phyloP scores from a whole-genome alignment of 2,888 invertebrate species.

The Nebria brevicollis region DNA sequence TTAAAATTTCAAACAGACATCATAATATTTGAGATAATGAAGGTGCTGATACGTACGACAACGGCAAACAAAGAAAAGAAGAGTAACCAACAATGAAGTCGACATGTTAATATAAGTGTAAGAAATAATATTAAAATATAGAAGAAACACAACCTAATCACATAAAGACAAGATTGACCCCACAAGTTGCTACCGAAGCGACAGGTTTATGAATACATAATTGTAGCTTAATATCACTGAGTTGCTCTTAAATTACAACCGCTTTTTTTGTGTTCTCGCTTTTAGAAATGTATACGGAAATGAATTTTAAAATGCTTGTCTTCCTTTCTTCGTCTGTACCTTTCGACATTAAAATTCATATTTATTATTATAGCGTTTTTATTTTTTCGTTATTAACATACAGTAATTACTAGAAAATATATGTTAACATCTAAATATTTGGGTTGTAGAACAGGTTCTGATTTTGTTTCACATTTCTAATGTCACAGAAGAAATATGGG shows the following conservation, averaged over 20 bases:
- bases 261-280: conserved; percentile 14
- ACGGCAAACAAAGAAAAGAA: not conserved
- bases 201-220: conserved; percentile 44
- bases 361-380: conserved; percentile 7
- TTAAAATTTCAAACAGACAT: not conserved
- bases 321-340: not conserved
- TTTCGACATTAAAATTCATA: not conserved
- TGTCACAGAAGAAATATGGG: not conserved
- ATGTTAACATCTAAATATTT: conserved; percentile 18
- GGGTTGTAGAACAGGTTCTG: not conserved
- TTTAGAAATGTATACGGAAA: conserved; percentile 27
- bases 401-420: conserved; percentile 10
- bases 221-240: conserved; percentile 24
- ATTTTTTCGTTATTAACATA: conserved; percentile 12
- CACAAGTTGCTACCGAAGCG: conserved; percentile 39
- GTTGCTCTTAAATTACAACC: conserved; percentile 29
- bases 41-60: not conserved
- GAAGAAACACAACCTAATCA: conserved; percentile 14
- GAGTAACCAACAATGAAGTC: not conserved
- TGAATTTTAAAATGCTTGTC: conserved; percentile 10
- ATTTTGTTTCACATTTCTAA: not conserved
- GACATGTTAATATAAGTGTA: conserved; percentile 20
- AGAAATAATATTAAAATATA: conserved; percentile 3
- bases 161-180: conserved; percentile 24
- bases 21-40: not conserved